Percentiles rank a stretch among this genome's conserved stretches.
Conservation (phyloP, 2,797 vertebrate species). For the Masticophis lateralis region DNA sequence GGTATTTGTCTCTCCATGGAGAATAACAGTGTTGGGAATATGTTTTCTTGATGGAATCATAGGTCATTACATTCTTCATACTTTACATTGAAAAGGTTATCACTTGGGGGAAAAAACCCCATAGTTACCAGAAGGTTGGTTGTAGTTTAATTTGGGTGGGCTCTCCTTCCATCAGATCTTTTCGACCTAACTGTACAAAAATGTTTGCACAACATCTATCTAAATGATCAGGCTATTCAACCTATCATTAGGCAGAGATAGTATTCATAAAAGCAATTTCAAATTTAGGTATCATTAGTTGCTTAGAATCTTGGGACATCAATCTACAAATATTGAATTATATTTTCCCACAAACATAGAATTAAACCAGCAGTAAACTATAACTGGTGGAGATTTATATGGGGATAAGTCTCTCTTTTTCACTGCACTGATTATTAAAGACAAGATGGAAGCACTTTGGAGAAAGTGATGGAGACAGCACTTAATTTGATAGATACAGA, state of each 20-base stretch:
- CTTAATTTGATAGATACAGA: neutral
- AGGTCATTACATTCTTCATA: neutral
- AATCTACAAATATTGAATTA: neutral
- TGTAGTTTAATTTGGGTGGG: neutral
- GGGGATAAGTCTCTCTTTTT: neutral
- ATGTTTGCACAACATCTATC: neutral
- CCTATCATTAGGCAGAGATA: neutral
- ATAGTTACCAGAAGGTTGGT: neutral
- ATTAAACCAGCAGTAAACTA: neutral
- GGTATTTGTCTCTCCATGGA: neutral
- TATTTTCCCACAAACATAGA: neutral
- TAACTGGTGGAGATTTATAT: neutral
- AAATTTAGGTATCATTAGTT: neutral
- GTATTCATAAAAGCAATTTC: neutral
- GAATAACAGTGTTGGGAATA: neutral
- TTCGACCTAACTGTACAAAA: neutral
- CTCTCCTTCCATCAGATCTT: neutral
- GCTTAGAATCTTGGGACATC: neutral
- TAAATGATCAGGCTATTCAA: neutral
- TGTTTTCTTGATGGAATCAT: neutral
- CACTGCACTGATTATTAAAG: neutral
- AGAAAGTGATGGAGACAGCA: neutral
- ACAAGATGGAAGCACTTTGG: neutral
- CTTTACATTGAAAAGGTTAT: neutral
- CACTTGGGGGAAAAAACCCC: fast-evolving